Conservation (phyloP, 2,113 vertebrate genomes). For the Felis chaus region DNA sequence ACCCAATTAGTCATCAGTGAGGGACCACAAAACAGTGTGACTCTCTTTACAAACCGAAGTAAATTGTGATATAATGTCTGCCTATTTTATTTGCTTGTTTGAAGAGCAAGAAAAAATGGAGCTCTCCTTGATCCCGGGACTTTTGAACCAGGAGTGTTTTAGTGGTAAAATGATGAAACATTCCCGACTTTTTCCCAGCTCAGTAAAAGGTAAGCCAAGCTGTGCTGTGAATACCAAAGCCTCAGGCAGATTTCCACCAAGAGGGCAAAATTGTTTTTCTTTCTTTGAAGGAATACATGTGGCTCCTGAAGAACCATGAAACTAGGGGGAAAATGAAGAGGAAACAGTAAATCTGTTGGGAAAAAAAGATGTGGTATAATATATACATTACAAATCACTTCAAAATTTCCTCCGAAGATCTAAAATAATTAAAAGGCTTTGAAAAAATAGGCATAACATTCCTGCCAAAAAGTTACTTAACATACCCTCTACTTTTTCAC, state of each 20-base stretch:
- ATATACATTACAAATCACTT: slow-evolving; percentile 39
- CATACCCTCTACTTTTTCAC: not conserved
- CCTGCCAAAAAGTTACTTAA: not conserved
- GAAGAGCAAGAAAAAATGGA: not conserved
- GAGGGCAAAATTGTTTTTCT: slow-evolving; percentile 39
- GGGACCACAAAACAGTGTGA: not conserved
- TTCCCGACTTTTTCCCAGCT: not conserved
- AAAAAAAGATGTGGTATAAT: not conserved
- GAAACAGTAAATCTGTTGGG: not conserved
- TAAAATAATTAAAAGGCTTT: slow-evolving; percentile 13
- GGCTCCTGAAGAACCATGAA: not conserved
- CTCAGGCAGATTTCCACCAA: not conserved
- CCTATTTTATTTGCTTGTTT: not conserved
- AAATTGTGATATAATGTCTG: not conserved
- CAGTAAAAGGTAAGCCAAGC: not conserved
- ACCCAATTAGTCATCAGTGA: not conserved
- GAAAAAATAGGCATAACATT: not conserved
- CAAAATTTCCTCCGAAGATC: not conserved
- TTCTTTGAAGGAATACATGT: slow-evolving; percentile 38
- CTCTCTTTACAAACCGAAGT: not conserved
- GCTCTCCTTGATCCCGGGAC: not conserved
- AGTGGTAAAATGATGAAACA: slow-evolving; percentile 39
- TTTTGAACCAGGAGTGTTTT: slow-evolving; percentile 19
- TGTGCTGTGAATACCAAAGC: slow-evolving; percentile 9
- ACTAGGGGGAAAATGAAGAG: not conserved